Percentiles rank a stretch among this genome's conserved stretches.
phyloP scores from a whole-genome alignment of 2,888 invertebrate species.

The Empis stercorea region DNA sequence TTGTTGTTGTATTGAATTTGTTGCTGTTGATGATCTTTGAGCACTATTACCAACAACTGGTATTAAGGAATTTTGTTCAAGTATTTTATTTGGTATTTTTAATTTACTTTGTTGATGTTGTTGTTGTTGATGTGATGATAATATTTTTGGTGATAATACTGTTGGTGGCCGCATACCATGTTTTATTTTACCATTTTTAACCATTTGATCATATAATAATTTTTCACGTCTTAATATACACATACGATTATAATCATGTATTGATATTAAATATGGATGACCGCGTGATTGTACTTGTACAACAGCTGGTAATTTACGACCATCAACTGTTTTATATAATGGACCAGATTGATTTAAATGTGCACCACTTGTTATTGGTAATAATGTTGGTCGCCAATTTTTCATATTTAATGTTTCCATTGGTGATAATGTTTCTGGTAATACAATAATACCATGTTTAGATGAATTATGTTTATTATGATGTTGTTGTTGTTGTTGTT shows the following conservation, averaged over 20 bases:
- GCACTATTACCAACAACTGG: conserved; percentile 11
- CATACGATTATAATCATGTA: conserved; percentile 70
- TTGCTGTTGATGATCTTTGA: conserved; percentile 8
- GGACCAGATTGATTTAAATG: conserved; percentile 26
- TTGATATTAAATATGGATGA: conserved; percentile 65
- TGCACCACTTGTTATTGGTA: conserved; percentile 45
- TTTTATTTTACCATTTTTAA: conserved; percentile 18
- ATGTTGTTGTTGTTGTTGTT: conserved; percentile 31
- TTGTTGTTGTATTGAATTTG: conserved; percentile 6
- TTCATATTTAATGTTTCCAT: conserved; percentile 40
- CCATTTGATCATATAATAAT: conserved; percentile 45
- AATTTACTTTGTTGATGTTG: conserved; percentile 5
- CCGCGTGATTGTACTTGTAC: conserved; percentile 66
- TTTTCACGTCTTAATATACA: conserved; percentile 56
- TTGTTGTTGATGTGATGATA: conserved; percentile 13
- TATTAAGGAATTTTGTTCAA: conserved; percentile 16
- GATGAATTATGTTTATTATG: conserved; percentile 17
- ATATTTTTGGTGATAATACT: not conserved
- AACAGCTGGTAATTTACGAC: conserved; percentile 45
- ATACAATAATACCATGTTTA: conserved; percentile 27
- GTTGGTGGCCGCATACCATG: conserved; percentile 2
- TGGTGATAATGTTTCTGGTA: conserved; percentile 31
- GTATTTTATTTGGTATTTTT: conserved; percentile 16
- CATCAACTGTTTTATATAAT: conserved; percentile 45
- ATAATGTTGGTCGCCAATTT: conserved; percentile 58